Percentiles rank a stretch among this genome's conserved stretches.
These are phyloP conservation scores for Lacerta viridis DNA, from an alignment of 2,797 vertebrate genomes.

Conservation along the genomic window DNA sequence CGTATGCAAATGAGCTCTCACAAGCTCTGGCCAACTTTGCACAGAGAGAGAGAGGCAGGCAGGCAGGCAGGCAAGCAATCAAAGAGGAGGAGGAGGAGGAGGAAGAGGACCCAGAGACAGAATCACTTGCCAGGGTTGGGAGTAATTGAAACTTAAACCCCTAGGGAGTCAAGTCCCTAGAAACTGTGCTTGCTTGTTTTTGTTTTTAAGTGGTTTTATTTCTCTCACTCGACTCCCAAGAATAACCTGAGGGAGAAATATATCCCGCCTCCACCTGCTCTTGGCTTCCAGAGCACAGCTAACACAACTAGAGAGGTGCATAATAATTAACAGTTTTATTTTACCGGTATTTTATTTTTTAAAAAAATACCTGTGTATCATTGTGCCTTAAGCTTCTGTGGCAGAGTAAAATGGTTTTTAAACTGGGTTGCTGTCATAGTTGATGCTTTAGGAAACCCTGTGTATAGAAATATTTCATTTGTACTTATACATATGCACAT, in stretches of 20 bases:
- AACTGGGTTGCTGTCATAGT: neutral
- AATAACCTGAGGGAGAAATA: constrained; percentile 69
- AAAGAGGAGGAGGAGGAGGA: constrained; percentile 12
- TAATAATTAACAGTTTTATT: constrained; percentile 34
- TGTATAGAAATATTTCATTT: neutral
- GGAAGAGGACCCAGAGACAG: constrained; percentile 56
- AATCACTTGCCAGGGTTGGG: constrained; percentile 72
- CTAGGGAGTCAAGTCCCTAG: constrained; percentile 50
- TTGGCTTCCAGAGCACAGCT: constrained; percentile 72
- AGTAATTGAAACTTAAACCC: constrained; percentile 66
- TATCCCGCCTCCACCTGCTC: constrained; percentile 81
- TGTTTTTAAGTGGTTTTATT: constrained; percentile 65
- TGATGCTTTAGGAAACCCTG: neutral
- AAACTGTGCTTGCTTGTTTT: constrained; percentile 69
- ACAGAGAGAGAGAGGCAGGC: constrained; percentile 35
- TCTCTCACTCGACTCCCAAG: constrained; percentile 35
- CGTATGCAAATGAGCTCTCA: constrained; percentile 96
- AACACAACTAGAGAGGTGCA: constrained; percentile 46
- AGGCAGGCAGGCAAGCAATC: constrained; percentile 13
- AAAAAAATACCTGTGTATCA: neutral
- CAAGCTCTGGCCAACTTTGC: constrained; percentile 86
- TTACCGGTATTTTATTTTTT: neutral
- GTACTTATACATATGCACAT: constrained; percentile 42
- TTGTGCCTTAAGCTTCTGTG: constrained; percentile 12
- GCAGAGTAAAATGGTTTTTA: constrained; percentile 43